Percentiles rank a stretch among this genome's conserved stretches.
These are phyloP conservation scores for Prionace glauca DNA, from an alignment of 2,797 vertebrate species.

Conservation along the genomic window DNA sequence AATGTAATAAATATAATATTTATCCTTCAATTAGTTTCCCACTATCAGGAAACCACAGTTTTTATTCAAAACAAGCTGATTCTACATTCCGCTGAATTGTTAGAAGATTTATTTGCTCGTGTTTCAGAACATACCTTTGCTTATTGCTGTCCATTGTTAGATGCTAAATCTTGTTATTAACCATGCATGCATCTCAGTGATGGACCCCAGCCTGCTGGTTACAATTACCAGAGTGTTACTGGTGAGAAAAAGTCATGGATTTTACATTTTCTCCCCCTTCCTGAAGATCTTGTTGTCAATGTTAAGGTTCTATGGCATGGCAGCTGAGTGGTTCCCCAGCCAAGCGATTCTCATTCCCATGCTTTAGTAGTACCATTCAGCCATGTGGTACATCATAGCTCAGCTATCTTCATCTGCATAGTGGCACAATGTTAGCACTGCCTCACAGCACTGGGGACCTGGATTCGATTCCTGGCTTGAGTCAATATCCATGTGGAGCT, in stretches of 20 bases:
- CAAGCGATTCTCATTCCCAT: background rate
- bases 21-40: background rate
- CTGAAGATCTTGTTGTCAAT: background rate
- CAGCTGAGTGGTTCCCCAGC: background rate
- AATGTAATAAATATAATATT: conserved; percentile 25
- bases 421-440: too few species aligned
- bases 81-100: background rate
- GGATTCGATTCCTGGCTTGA: too few species aligned
- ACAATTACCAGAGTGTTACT: background rate
- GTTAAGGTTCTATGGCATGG: background rate
- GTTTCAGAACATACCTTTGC: background rate
- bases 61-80: background rate
- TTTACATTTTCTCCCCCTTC: background rate
- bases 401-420: background rate
- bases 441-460: too few species aligned
- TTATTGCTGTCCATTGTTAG: background rate
- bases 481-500: too few species aligned
- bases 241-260: background rate
- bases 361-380: background rate
- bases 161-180: background rate
- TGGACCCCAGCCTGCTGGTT: fast-evolving
- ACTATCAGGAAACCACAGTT: background rate
- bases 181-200: background rate
- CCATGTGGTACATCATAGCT: background rate
- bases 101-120: background rate